Base-by-base conservation (phyloP, 2,113 vertebrate genomes). In the Cyanoliseus patagonus region DNA sequence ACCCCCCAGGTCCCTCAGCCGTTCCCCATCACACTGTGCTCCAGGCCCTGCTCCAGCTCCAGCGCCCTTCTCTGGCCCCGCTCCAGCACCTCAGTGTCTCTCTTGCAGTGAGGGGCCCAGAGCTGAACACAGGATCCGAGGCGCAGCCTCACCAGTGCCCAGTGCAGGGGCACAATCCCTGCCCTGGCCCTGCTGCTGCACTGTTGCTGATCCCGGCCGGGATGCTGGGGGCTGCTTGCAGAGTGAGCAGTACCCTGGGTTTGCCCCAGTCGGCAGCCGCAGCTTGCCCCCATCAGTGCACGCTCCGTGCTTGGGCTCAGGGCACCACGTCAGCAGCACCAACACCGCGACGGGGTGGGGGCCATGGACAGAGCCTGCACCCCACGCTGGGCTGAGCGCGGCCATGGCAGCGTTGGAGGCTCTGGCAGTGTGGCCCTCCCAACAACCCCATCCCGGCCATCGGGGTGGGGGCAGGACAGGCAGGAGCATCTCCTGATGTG, bases 261-360 rank as follows among this genome's bases (percentile, higher is more conserved):
- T 31, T 3, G 8, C 22, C 28, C 8, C 7, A 2, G 42, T 3
- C 31, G 33, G 55, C 31, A 57, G 49, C 37, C 6, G 23, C 1
- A 0, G 11, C 16, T 67, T 27, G 35, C 7, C 57, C 7, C 55
- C n/a, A 1, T 2, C 75, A 1, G 17, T 1, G n/a, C 20, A 3
- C 5, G 6, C 35, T 30, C 30, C 66, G 25, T 20, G 30, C 31
- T 28, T 6, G 23, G 63, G 15, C 22, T 30, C 9, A 3, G 35
- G 28, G 12, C 35, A 9, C 16, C 10, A 0, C 7, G 4, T 15
- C 37, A 22, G 66, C 37, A 15, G 28, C 74, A 46, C 16, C 63
- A 11, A 57, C 15, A 20, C n/a, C 1, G 4, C 41, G 23, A 5
- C 25, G n/a, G 33, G 8, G 6, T 9, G 18, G 19, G 23, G 31